Conservation (phyloP, 1,140 invertebrate genomes). For the Polypedilum pembai region DNA sequence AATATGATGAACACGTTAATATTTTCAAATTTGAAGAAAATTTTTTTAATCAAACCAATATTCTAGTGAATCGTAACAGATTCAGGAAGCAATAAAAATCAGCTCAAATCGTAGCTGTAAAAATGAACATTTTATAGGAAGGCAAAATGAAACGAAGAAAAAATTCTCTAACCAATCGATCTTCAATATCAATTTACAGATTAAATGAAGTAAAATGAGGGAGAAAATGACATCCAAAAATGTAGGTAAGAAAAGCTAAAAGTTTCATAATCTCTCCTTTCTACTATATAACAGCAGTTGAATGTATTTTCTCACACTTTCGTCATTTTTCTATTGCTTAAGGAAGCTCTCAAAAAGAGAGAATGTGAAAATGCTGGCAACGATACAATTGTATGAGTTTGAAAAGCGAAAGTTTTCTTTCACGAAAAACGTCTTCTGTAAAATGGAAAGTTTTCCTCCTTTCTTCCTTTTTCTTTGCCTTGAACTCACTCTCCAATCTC, state of each 20-base stretch:
- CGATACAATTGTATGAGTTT: not conserved
- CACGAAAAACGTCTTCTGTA: not conserved
- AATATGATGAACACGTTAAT: too few relatives aligned
- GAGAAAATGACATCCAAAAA: conserved; percentile 6
- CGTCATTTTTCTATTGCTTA: not conserved
- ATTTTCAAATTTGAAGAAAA: too few relatives aligned
- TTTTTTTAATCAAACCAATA: too few relatives aligned
- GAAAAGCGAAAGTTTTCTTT: not conserved
- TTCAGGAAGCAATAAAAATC: not conserved
- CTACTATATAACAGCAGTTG: too few relatives aligned
- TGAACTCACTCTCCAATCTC: conserved; percentile 6
- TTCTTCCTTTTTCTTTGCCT: not conserved
- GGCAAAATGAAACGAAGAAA: not conserved
- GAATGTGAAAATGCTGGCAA: not conserved
- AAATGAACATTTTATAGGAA: not conserved
- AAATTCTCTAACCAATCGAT: not conserved
- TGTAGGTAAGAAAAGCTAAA: not conserved
- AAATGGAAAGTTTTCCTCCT: conserved; percentile 15
- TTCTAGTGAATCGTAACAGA: not conserved
- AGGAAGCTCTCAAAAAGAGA: not conserved
- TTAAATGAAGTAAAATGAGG: not conserved
- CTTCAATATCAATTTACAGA: conserved; percentile 2
- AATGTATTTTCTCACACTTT: too few relatives aligned
- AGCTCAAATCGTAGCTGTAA: not conserved
- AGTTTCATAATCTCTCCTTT: too few relatives aligned